A percentile compares a stretch with the other conserved stretches of the same genome.
Conservation (phyloP, 2,888 invertebrate species). For the Marasmarcha lunaedactyla region DNA sequence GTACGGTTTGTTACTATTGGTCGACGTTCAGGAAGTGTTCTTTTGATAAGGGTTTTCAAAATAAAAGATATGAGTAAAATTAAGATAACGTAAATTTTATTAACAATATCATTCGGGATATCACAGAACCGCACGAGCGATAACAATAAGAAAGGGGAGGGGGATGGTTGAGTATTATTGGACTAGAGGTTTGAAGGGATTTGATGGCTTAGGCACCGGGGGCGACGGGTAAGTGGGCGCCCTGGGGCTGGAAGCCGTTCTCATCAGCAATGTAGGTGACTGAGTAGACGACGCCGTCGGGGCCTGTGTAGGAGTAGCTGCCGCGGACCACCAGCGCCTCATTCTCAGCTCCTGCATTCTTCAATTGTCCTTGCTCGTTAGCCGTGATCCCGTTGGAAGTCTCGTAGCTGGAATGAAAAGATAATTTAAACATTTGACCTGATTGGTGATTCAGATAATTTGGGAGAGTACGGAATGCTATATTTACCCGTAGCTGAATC, state of each 20-base stretch:
- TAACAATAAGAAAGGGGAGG: conserved; percentile 4
- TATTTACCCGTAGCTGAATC: conserved; percentile 31
- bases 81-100: conserved; percentile 38
- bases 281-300: conserved; percentile 51
- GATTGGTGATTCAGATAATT: too few species aligned
- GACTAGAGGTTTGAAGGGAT: conserved; percentile 8
- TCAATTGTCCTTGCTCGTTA: conserved; percentile 36
- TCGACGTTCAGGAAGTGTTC: too few species aligned
- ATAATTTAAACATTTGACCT: too few species aligned
- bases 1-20: too few species aligned
- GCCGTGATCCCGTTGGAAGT: conserved; percentile 43
- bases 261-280: conserved; percentile 63
- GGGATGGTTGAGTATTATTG: conserved; percentile 6
- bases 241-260: conserved; percentile 61
- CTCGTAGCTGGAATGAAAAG: conserved; percentile 29
- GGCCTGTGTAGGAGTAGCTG: conserved; percentile 45
- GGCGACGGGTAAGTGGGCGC: conserved; percentile 31
- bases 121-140: conserved; percentile 52
- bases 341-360: conserved; percentile 50
- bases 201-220: conserved; percentile 12
- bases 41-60: too few species aligned
- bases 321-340: conserved; percentile 61
- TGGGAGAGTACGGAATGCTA: not conserved
- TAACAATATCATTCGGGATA: conserved; percentile 41
- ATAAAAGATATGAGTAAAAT: conserved; percentile 11